Evolutionary conservation across 1,140 invertebrate species (phyloP), one percentile per base, ranked within the genome.

Genomic region (Bombus pyrosoma): DNA sequence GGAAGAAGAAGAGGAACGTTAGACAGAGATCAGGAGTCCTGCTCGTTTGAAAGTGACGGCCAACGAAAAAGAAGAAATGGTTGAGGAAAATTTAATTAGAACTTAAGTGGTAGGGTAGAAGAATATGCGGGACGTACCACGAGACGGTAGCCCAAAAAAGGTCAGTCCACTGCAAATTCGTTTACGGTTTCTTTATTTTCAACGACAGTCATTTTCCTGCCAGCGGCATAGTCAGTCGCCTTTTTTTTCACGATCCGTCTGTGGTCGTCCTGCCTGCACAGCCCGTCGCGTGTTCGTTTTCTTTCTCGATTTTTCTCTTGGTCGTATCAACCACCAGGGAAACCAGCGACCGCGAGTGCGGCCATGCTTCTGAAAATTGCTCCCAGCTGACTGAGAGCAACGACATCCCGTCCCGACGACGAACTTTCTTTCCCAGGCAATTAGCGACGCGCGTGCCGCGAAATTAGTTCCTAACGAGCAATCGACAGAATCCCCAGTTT

Each of bases 71-170:
- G 34, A 76, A n/a, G 74, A 32, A 57, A 57, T 25, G 34, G 2
- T n/a, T 0, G 32, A 68, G 66, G 68, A 68, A 88, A 86, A n/a
- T 88, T 85, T 81, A 88, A 89, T 88, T 86, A 79, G 81, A 86
- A 12, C 57, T 47, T 64, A 53, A 53, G 78, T 28, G 68, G 25
- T 1, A 68, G 73, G 62, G 41, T 18, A 59, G 34, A 13, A 12
- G 15, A 12, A 34, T 25, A 37, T 37, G 71, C 72, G 74, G 28
- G 32, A 39, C 43, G 79, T 74, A 83, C 47, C 43, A 43, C 57
- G 39, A 77, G 82, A 73, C 34, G 47, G 76, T 64, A 8, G 39
- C 64, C 39, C 62, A 59, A 0, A 43, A 43, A 72, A 22, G 43
- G 37, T 66, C 64, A 9, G 64, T 68, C 43, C 37, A n/a, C 72